phyloP scores from a whole-genome alignment of 2,797 vertebrate genomes.

The Darevskia mixta region DNA sequence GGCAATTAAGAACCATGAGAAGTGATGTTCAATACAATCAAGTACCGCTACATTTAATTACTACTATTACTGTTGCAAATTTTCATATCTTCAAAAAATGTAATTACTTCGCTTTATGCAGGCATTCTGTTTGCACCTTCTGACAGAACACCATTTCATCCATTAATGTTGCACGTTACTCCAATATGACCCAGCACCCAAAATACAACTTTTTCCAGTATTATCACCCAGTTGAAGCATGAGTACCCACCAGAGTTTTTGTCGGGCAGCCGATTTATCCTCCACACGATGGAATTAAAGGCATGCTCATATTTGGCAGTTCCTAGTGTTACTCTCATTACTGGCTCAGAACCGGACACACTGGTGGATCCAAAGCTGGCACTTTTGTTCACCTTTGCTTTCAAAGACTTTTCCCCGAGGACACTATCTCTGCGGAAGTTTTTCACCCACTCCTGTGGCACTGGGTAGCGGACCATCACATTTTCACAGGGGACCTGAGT shows the following conservation, averaged over 20 bases:
- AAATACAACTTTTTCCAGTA: neutral
- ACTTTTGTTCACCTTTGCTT: slow-evolving; percentile 90
- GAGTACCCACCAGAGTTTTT: slow-evolving; percentile 89
- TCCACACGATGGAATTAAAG: slow-evolving; percentile 90
- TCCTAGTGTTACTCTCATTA: slow-evolving; percentile 91
- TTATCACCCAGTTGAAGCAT: neutral
- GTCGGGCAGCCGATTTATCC: slow-evolving; percentile 88
- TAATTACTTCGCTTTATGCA: neutral
- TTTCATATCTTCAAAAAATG: slow-evolving; percentile 2
- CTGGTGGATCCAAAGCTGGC: slow-evolving; percentile 87
- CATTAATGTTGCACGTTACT: too few species aligned
- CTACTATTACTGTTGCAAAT: neutral
- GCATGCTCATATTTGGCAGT: slow-evolving; percentile 91
- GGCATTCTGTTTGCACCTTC: neutral
- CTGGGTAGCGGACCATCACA: slow-evolving; percentile 87
- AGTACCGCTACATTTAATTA: neutral
- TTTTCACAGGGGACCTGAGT: slow-evolving; percentile 90
- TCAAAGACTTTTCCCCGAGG: slow-evolving; percentile 88
- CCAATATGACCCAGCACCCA: neutral
- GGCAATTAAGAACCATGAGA: neutral
- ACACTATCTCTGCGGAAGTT: slow-evolving; percentile 89
- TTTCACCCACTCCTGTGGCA: slow-evolving; percentile 90
- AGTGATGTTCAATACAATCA: neutral
- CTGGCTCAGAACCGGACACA: slow-evolving; percentile 88
- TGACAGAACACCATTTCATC: neutral